phyloP scores from a whole-genome alignment of 2,888 invertebrate species.

The Pycnomerus fuliginosus region DNA sequence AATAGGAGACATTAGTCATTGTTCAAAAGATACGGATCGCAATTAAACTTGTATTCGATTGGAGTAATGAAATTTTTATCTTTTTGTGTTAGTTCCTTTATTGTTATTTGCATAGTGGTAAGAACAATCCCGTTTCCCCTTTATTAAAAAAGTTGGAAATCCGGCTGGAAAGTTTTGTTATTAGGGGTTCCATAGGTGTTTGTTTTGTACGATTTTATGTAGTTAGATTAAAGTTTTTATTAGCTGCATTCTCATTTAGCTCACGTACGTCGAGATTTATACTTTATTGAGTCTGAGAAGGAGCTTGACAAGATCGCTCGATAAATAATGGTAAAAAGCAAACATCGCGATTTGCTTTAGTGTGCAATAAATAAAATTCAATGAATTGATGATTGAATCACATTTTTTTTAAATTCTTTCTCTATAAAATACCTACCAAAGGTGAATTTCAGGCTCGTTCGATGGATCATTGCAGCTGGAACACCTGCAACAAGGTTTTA shows the following conservation, averaged over 20 bases:
- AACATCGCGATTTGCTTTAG: neutral
- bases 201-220: constrained; percentile 2
- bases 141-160: constrained; percentile 11
- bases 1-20: too few species aligned
- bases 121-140: constrained; percentile 5
- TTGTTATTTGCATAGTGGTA: constrained; percentile 6
- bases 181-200: constrained; percentile 7
- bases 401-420: too few species aligned
- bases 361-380: neutral
- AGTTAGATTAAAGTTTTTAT: constrained; percentile 2
- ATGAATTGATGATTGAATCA: too few species aligned
- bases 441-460: too few species aligned
- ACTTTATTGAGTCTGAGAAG: too few species aligned
- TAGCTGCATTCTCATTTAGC: constrained; percentile 1
- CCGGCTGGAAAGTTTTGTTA: constrained; percentile 5
- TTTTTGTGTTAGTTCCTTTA: neutral
- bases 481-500: too few species aligned
- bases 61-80: neutral
- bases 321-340: neutral
- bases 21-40: too few species aligned
- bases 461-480: too few species aligned
- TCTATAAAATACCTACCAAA: too few species aligned
- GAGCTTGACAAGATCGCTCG: too few species aligned
- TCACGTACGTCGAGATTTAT: too few species aligned
- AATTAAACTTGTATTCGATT: neutral